phyloP scores from a whole-genome alignment of 2,113 vertebrate species.

The Pongo abelii region DNA sequence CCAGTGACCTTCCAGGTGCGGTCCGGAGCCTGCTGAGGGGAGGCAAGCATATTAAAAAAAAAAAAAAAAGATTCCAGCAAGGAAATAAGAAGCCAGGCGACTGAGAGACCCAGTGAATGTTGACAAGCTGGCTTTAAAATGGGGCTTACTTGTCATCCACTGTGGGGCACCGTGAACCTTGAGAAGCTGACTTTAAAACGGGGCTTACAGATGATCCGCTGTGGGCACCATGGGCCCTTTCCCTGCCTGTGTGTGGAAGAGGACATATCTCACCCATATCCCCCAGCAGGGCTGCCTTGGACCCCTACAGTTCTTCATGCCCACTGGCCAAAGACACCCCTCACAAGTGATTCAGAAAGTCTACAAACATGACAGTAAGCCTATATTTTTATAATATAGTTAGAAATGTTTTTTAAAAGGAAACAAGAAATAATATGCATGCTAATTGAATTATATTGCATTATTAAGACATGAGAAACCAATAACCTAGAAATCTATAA shows the following conservation, averaged over 20 bases:
- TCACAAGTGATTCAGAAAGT: background rate
- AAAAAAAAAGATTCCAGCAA: background rate
- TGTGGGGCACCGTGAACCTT: rapidly evolving
- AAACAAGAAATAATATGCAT: background rate
- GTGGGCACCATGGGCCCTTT: rapidly evolving
- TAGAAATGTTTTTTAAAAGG: background rate
- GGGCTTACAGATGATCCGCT: background rate
- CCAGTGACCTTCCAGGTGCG: background rate
- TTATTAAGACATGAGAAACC: background rate
- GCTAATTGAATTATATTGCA: background rate
- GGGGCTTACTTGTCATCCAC: background rate
- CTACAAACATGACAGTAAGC: background rate
- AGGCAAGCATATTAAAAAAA: background rate
- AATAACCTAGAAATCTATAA: background rate
- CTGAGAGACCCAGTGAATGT: background rate
- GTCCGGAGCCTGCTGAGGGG: background rate
- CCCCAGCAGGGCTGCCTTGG: too few relatives aligned
- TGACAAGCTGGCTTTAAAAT: background rate
- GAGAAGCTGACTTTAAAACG: background rate
- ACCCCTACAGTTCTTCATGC: background rate
- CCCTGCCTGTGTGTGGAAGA: background rate
- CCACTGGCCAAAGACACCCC: background rate
- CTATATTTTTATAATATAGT: background rate
- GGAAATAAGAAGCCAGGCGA: background rate
- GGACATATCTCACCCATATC: rapidly evolving